Conservation (phyloP, 2,888 invertebrate species). For the Strigamia maritima region DNA sequence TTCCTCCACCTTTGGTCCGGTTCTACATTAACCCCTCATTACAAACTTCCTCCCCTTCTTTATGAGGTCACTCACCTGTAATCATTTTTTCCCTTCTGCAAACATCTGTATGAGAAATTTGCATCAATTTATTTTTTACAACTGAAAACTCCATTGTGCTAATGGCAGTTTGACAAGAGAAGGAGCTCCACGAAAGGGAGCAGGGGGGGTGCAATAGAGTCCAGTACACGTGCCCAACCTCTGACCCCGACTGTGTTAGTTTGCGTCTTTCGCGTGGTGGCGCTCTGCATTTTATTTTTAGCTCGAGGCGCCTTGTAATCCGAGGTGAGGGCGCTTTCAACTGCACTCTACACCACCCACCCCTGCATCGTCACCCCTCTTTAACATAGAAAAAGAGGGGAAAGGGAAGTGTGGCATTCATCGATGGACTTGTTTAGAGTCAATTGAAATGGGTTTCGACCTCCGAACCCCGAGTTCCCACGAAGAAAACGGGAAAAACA, state of each 20-base stretch:
- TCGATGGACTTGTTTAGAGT: slow-evolving; percentile 20
- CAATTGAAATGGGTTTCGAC: slow-evolving; percentile 1
- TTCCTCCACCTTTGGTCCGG: neutral
- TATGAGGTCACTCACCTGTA: slow-evolving; percentile 20
- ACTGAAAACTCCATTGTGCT: neutral
- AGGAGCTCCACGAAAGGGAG: neutral
- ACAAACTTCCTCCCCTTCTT: neutral
- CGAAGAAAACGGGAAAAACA: neutral
- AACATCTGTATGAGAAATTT: neutral
- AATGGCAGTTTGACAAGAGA: neutral
- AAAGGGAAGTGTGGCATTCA: neutral
- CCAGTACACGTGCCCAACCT: slow-evolving; percentile 9
- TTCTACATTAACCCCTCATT: neutral
- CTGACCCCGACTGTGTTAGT: slow-evolving; percentile 1
- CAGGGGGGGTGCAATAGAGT: neutral
- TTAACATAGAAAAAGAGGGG: neutral
- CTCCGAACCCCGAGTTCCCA: neutral
- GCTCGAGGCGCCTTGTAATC: slow-evolving; percentile 19
- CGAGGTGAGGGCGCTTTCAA: neutral
- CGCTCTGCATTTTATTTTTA: slow-evolving; percentile 2
- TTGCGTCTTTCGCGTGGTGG: neutral
- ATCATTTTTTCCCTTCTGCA: neutral
- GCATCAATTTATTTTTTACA: neutral
- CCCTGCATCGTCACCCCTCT: neutral
- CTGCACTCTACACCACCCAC: neutral